phyloP scores from a whole-genome alignment of 2,888 invertebrate genomes.

The Ormyrus thymus region DNA sequence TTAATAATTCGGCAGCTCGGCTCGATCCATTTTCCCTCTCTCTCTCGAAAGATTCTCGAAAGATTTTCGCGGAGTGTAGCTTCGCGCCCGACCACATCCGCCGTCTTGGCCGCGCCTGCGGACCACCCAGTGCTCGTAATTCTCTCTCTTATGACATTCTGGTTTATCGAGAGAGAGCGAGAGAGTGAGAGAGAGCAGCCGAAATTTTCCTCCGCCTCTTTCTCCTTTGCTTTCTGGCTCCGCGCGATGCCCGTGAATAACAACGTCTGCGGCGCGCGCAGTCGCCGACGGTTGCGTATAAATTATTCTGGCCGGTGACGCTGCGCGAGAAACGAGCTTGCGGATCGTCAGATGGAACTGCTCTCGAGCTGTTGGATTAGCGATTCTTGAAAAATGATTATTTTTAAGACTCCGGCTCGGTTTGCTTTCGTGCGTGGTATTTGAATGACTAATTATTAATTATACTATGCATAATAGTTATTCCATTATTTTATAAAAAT shows the following conservation, averaged over 20 bases:
- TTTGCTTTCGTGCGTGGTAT: too few relatives aligned
- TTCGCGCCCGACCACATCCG: slow-evolving; percentile 67
- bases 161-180: slow-evolving; percentile 37
- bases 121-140: slow-evolving; percentile 69
- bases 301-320: slow-evolving; percentile 14
- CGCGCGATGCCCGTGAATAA: neutral
- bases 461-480: too few relatives aligned
- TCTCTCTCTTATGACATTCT: slow-evolving; percentile 58
- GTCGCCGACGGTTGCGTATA: neutral
- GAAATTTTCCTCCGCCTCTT: slow-evolving; percentile 22
- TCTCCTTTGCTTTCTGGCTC: neutral
- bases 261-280: neutral
- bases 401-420: too few relatives aligned
- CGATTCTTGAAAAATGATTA: too few relatives aligned
- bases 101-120: slow-evolving; percentile 66
- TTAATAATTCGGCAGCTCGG: too few relatives aligned
- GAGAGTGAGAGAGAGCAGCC: neutral
- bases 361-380: too few relatives aligned
- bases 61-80: slow-evolving; percentile 18
- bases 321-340: too few relatives aligned
- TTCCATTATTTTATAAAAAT: too few relatives aligned
- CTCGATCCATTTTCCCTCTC: too few relatives aligned
- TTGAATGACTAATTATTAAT: too few relatives aligned
- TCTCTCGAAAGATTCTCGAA: too few relatives aligned
- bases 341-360: too few relatives aligned